Evolutionary conservation across 2,797 vertebrate genomes (phyloP), one percentile per base, ranked within the genome.

Genomic region (Poeciliopsis infans): DNA sequence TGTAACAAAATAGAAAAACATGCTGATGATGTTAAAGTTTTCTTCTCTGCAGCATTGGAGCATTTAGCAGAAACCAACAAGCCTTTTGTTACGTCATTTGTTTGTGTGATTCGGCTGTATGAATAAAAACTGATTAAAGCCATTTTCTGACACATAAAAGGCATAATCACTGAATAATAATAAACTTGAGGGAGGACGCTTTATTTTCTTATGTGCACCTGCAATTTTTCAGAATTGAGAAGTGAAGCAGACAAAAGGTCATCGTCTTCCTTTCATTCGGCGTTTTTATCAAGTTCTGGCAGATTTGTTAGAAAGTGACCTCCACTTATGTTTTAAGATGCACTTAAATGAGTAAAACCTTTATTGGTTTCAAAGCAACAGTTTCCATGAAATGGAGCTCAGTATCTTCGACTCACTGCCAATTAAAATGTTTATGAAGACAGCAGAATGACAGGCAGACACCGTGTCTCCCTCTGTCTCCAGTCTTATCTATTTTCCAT

Each of bases 361-460:
- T 43, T 70, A 73, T 75, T 79, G 80, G 82, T 86, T 69, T 77
- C 25, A 49, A 39, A 78, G 80, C 61, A 79, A 72, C 43, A 66
- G 33, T 79, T 74, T 74, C 73, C 25, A 57, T 85, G 51, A 0
- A 43, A 46, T 85, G 51, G 0, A 43, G 72, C 79, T 87, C 61
- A 46, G 8, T 45, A 36, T 71, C 76, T 82, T n/a, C 31, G 31
- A 5, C 36, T 76, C 47, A 49, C 76, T 79, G 79, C 75, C 81
- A 59, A 57, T 80, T 77, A 77, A 66, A 0, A 7, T 45, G 75
- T 79, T 75, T 45, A 78, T 73, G 66, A 43, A 41, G 66, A 15
- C 66, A 69, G 5, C 39, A 69, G 23, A 69, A 25, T 81, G 31
- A 53, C 76, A 46, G 81, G 16, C 3, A 74, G 76, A 45, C 76